phyloP scores from a whole-genome alignment of 1,140 invertebrate species.

The Cylas formicarius region DNA sequence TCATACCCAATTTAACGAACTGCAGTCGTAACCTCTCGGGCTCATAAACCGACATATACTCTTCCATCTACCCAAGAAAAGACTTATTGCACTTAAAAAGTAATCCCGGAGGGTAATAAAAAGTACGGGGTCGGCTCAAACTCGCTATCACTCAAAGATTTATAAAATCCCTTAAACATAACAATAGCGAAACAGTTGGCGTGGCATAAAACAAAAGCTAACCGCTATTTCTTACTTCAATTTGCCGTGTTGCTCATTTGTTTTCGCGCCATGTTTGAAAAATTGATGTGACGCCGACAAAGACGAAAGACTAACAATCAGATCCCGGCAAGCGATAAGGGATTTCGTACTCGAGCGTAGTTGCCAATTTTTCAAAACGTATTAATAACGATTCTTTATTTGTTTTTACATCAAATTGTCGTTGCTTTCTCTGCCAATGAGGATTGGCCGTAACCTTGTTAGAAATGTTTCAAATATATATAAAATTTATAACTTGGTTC shows the following conservation, averaged over 20 bases:
- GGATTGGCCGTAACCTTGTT: no score
- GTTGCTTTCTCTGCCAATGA: no score
- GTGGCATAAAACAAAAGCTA: constrained; percentile 43
- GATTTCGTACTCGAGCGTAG: constrained; percentile 20
- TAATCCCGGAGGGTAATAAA: constrained; percentile 37
- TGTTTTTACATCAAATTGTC: no score
- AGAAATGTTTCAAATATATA: no score
- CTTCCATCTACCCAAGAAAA: constrained; percentile 16
- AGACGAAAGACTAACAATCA: constrained; percentile 40
- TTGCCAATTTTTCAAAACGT: no score
- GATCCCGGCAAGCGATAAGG: constrained; percentile 31
- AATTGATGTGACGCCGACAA: constrained; percentile 42
- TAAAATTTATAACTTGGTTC: no score
- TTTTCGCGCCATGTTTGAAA: constrained; percentile 42
- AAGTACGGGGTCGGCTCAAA: constrained; percentile 26
- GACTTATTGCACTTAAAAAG: constrained; percentile 28
- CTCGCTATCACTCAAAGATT: constrained; percentile 36
- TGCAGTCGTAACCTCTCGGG: constrained; percentile 23
- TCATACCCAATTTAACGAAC: constrained; percentile 26
- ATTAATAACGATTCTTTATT: no score
- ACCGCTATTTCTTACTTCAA: constrained; percentile 45
- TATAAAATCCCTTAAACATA: constrained; percentile 41
- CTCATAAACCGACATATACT: constrained; percentile 24
- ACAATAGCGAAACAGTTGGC: constrained; percentile 40
- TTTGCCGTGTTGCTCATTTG: constrained; percentile 42